phyloP scores from a whole-genome alignment of 2,113 vertebrate genomes.

The Struthidea cinerea region DNA sequence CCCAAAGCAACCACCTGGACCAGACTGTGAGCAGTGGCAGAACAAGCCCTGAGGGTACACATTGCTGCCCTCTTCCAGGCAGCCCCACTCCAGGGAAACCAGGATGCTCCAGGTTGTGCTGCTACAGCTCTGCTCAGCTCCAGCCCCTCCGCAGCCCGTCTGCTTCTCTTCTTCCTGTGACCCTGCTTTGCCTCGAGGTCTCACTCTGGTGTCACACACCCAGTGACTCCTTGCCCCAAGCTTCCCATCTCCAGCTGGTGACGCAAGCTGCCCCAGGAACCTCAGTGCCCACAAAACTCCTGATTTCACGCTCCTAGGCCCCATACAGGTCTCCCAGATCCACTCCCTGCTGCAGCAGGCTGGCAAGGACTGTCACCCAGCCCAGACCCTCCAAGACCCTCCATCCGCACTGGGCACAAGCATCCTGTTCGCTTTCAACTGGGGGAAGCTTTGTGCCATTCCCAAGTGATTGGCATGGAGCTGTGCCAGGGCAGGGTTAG shows the following conservation, averaged over 20 bases:
- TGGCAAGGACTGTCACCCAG: not conserved
- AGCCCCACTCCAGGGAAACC: not conserved
- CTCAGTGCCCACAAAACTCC: not conserved
- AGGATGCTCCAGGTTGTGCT: not conserved
- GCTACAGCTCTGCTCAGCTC: not conserved
- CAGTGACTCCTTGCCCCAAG: not conserved
- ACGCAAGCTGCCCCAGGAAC: not conserved
- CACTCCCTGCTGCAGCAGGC: not conserved
- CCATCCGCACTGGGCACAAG: rapidly evolving
- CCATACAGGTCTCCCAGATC: rapidly evolving
- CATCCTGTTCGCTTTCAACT: rapidly evolving
- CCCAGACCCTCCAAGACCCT: not conserved
- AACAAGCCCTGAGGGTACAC: not conserved
- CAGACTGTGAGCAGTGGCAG: not conserved
- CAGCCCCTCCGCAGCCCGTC: rapidly evolving
- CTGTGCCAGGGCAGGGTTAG: rapidly evolving
- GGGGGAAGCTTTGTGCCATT: not conserved
- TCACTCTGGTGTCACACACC: not conserved
- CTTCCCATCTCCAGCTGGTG: too few relatives aligned
- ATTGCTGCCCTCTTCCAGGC: not conserved
- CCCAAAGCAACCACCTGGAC: not conserved
- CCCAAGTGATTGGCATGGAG: not conserved
- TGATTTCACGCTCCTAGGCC: not conserved
- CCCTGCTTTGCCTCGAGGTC: not conserved
- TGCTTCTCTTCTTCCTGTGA: not conserved